Percentiles rank a stretch among this genome's conserved stretches.
phyloP scores from a whole-genome alignment of 2,113 vertebrate genomes.

The Odobenus rosmarus region DNA sequence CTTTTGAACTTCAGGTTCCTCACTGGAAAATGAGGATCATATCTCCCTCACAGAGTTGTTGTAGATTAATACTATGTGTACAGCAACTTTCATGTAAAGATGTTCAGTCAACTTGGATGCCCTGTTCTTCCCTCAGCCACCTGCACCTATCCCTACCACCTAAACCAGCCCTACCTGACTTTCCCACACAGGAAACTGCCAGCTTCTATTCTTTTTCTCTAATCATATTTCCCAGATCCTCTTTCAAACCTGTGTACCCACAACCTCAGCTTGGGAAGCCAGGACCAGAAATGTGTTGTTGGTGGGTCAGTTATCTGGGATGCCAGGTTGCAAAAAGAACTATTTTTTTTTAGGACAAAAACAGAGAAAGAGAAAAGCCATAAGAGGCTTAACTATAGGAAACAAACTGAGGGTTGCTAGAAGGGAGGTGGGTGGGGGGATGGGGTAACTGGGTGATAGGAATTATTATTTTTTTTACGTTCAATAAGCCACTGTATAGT shows the following conservation, averaged over 20 bases:
- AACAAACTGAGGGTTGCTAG: no score
- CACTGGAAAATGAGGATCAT: not conserved
- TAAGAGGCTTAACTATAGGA: no score
- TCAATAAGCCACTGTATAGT: not conserved
- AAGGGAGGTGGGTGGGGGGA: no score
- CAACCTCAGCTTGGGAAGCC: not conserved
- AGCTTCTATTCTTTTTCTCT: not conserved
- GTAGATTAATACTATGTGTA: not conserved
- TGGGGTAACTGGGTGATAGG: no score
- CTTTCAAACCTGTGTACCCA: not conserved
- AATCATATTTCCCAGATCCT: not conserved
- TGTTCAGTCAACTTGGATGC: not conserved
- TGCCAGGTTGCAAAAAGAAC: not conserved
- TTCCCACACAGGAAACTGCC: not conserved
- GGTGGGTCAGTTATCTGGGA: not conserved
- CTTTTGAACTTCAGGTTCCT: not conserved
- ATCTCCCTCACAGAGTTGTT: not conserved
- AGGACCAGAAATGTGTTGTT: not conserved
- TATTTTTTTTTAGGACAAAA: not conserved
- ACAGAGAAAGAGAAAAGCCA: no score
- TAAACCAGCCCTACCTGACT: not conserved
- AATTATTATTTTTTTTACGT: not conserved
- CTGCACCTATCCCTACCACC: not conserved
- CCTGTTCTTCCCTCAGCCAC: not conserved
- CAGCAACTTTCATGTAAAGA: not conserved